Evolutionary conservation across 2,113 vertebrate genomes (phyloP).

Genomic region (Ellobius talpinus): DNA sequence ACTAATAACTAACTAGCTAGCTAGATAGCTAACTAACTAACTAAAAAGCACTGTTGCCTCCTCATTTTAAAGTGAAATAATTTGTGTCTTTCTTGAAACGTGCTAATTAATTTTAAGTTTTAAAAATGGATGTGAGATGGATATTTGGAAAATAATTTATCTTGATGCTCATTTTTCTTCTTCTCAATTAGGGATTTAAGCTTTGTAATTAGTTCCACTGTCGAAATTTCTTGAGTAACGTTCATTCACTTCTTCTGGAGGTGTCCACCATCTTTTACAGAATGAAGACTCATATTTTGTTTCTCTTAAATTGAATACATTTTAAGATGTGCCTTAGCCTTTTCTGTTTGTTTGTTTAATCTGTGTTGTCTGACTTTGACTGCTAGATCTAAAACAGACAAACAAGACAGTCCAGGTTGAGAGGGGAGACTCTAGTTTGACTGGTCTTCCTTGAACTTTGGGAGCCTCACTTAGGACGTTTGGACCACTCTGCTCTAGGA

Average conservation of each 20-base stretch:
- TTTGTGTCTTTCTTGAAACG: conserved; percentile 1
- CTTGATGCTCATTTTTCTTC: background rate
- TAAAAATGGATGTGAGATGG: background rate
- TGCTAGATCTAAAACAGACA: background rate
- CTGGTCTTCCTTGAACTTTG: conserved; percentile 5
- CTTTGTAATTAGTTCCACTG: background rate
- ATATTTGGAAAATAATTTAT: background rate
- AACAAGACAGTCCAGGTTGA: background rate
- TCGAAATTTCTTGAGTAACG: conserved; percentile 10
- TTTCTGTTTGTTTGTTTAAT: background rate
- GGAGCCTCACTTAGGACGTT: background rate
- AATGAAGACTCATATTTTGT: background rate
- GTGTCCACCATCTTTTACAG: background rate
- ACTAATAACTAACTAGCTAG: no score
- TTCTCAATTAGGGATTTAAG: background rate
- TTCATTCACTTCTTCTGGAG: background rate
- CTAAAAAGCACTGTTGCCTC: background rate
- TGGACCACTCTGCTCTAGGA: background rate
- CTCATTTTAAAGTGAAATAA: conserved; percentile 35
- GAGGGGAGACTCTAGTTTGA: background rate
- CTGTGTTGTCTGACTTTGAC: background rate
- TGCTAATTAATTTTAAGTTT: background rate
- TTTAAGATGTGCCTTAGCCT: background rate
- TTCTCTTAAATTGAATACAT: background rate
- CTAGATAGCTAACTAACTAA: background rate